Conservation (phyloP, 2,888 invertebrate genomes). For the Agrotis puta region DNA sequence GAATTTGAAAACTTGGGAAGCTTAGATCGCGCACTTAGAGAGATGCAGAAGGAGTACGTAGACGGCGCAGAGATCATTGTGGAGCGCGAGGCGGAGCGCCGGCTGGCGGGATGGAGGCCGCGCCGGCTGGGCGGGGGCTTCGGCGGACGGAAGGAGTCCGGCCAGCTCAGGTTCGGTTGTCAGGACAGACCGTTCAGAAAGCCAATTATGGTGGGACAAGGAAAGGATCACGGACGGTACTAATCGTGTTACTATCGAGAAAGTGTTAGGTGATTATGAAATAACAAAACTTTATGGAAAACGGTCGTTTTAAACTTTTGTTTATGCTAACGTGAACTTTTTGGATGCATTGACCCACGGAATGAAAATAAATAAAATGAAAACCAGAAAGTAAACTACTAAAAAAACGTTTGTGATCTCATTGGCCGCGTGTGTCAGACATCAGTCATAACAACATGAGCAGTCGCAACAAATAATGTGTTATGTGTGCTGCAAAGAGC, state of each 20-base stretch:
- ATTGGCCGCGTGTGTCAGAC: conserved; percentile 69
- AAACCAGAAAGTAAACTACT: neutral
- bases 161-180: conserved; percentile 97
- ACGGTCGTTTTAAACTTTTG: neutral
- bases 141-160: conserved; percentile 96
- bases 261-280: neutral
- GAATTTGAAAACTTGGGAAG: conserved; percentile 93
- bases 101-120: conserved; percentile 95
- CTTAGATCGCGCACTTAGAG: conserved; percentile 92
- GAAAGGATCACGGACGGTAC: conserved; percentile 26
- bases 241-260: neutral
- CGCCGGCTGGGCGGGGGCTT: conserved; percentile 96
- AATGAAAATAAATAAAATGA: neutral
- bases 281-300: neutral
- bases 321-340: neutral
- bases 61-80: conserved; percentile 93
- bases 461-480: conserved; percentile 76
- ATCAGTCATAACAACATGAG: conserved; percentile 60
- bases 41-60: conserved; percentile 91
- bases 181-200: conserved; percentile 94
- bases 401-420: conserved; percentile 64
- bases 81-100: conserved; percentile 94
- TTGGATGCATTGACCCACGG: neutral
- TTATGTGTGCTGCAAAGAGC: conserved; percentile 78
- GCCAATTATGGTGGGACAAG: conserved; percentile 83